Evolutionary conservation across 2,888 invertebrate species (phyloP).

Genomic region (Morinoia aosen): DNA sequence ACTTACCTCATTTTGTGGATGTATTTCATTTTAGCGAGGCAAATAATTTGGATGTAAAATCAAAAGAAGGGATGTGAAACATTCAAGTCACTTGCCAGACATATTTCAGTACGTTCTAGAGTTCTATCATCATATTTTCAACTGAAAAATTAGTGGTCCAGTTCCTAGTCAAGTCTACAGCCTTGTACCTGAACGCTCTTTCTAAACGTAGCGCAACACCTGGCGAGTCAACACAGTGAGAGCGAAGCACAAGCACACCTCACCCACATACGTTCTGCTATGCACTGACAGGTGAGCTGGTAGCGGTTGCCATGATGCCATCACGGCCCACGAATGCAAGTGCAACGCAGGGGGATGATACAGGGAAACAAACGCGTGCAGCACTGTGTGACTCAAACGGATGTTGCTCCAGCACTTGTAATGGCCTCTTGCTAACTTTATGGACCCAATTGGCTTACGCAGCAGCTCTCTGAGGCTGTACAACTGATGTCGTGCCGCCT

Average conservation of each 20-base stretch:
- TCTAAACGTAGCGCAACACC: not conserved
- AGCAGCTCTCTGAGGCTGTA: not conserved
- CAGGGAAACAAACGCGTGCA: not conserved
- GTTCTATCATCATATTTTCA: not conserved
- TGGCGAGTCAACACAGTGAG: not conserved
- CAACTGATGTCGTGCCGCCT: not conserved
- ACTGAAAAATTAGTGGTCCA: not conserved
- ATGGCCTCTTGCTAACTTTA: not conserved
- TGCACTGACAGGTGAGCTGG: not conserved
- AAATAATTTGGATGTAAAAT: not conserved
- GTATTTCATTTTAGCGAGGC: not conserved
- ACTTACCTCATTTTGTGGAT: slow-evolving; percentile 19
- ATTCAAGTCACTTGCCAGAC: not conserved
- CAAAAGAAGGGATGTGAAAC: not conserved
- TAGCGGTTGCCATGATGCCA: not conserved
- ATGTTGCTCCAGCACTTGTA: not conserved
- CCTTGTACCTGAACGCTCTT: not conserved
- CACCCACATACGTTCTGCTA: not conserved
- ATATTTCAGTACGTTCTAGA: not conserved
- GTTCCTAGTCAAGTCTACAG: not conserved
- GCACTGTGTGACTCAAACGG: not conserved
- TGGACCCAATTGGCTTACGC: not conserved
- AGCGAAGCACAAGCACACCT: not conserved
- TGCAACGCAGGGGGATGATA: not conserved
- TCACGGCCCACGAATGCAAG: not conserved